phyloP scores from a whole-genome alignment of 2,797 vertebrate genomes.

The Acanthurus leucopareius region DNA sequence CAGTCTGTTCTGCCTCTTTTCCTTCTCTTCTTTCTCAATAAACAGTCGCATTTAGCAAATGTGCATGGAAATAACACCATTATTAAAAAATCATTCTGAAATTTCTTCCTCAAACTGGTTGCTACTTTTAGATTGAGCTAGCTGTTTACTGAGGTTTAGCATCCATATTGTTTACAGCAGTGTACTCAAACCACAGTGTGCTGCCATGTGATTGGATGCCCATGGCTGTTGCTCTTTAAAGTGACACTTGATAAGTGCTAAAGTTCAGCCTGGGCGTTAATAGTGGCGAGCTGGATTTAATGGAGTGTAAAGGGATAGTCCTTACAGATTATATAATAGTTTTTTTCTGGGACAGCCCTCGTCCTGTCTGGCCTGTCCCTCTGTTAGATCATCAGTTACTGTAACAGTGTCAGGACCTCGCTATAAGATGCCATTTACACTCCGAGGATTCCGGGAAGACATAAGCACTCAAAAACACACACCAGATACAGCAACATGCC shows the following conservation, averaged over 20 bases:
- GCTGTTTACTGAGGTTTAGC: neutral
- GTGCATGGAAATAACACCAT: neutral
- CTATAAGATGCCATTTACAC: conserved; percentile 41
- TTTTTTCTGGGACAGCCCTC: conserved; percentile 60
- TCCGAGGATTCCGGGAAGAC: conserved; percentile 33
- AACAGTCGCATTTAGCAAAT: neutral
- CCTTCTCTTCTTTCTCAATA: conserved; percentile 14
- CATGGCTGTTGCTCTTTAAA: conserved; percentile 48
- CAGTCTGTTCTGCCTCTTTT: too few species aligned
- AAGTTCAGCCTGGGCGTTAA: conserved; percentile 58
- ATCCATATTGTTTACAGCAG: neutral
- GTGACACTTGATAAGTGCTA: conserved; percentile 63
- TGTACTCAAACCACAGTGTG: neutral
- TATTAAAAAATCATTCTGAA: too few species aligned
- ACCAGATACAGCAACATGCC: neutral
- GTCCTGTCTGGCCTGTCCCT: conserved; percentile 27
- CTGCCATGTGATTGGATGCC: conserved; percentile 32
- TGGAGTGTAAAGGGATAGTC: conserved; percentile 70
- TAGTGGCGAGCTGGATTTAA: conserved; percentile 60
- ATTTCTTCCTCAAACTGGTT: neutral
- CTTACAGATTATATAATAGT: conserved; percentile 67
- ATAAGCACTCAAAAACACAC: conserved; percentile 22
- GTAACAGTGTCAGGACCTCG: conserved; percentile 45
- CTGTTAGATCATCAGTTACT: conserved; percentile 58
- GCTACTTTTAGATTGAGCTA: neutral